Evolutionary conservation across 2,888 invertebrate species (phyloP).

Genomic region (Scaptomyza reducta): DNA sequence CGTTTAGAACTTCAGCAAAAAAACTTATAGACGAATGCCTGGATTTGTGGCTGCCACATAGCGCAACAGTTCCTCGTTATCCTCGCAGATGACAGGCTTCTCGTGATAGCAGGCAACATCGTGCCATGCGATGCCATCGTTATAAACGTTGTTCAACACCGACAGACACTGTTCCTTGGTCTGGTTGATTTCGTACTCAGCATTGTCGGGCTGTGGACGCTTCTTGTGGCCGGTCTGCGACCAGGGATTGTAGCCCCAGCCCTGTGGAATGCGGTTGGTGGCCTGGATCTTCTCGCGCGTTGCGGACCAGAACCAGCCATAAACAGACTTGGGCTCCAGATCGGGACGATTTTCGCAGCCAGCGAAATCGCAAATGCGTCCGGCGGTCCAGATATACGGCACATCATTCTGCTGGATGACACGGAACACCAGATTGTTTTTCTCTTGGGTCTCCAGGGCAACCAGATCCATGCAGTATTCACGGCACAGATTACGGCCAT

Average conservation of each 20-base stretch:
- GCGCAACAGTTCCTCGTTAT: slow-evolving; percentile 93
- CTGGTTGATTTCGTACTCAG: slow-evolving; percentile 94
- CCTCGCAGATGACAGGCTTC: slow-evolving; percentile 95
- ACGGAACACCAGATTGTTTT: slow-evolving; percentile 95
- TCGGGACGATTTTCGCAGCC: slow-evolving; percentile 94
- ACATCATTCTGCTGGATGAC: slow-evolving; percentile 94
- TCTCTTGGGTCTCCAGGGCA: slow-evolving; percentile 94
- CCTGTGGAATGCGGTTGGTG: slow-evolving; percentile 88
- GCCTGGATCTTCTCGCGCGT: slow-evolving; percentile 94
- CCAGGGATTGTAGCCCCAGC: slow-evolving; percentile 93
- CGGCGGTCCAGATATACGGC: slow-evolving; percentile 97
- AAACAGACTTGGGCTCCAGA: slow-evolving; percentile 92
- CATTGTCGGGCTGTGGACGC: slow-evolving; percentile 94
- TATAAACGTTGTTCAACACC: slow-evolving; percentile 95
- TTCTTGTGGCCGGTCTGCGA: slow-evolving; percentile 96
- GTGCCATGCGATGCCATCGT: slow-evolving; percentile 97
- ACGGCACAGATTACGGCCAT: slow-evolving; percentile 95
- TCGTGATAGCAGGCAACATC: slow-evolving; percentile 97
- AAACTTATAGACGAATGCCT: slow-evolving; percentile 90
- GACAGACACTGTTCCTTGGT: slow-evolving; percentile 95
- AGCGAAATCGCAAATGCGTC: slow-evolving; percentile 96
- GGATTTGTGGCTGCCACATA: slow-evolving; percentile 94
- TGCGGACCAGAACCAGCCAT: slow-evolving; percentile 97
- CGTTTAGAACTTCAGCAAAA: slow-evolving; percentile 27
- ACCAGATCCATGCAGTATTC: slow-evolving; percentile 97